A percentile compares a stretch with the other conserved stretches of the same genome.
Evolutionary conservation across 2,797 vertebrate species (phyloP).

Genomic region (Catamblyrhynchus diadema): DNA sequence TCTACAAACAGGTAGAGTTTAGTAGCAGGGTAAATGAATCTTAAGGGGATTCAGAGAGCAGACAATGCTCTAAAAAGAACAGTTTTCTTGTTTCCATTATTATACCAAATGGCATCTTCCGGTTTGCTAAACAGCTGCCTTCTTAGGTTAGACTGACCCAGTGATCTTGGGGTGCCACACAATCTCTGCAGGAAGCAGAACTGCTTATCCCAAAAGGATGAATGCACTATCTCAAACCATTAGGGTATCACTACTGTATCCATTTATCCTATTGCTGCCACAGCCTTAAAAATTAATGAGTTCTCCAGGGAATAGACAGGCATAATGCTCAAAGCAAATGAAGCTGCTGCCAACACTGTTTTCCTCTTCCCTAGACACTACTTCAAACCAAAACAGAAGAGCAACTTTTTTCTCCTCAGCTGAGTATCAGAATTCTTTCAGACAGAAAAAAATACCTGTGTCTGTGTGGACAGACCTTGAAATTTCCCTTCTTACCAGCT

Average conservation of each 20-base stretch:
- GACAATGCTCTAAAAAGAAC: neutral
- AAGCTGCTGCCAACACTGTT: neutral
- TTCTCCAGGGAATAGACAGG: neutral
- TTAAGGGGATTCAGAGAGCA: neutral
- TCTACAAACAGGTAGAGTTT: neutral
- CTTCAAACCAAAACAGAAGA: neutral
- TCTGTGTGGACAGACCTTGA: neutral
- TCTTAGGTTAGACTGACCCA: neutral
- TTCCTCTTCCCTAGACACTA: neutral
- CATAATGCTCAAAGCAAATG: conserved; percentile 1
- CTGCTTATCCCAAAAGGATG: neutral
- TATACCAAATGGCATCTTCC: neutral
- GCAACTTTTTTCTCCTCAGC: neutral
- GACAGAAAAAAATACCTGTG: neutral
- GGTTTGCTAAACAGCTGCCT: neutral
- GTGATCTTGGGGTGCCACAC: neutral
- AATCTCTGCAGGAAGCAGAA: neutral
- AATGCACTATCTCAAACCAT: neutral
- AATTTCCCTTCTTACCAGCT: neutral
- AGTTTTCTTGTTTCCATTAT: neutral
- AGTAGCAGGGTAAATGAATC: neutral
- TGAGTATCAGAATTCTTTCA: neutral
- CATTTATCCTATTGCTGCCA: neutral
- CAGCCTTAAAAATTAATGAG: conserved; percentile 34
- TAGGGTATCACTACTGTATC: neutral